Percentiles rank a stretch among this genome's conserved stretches.
These are phyloP conservation scores for Thaleichthys pacificus DNA, from an alignment of 2,797 vertebrate genomes.

Conservation along the genomic window DNA sequence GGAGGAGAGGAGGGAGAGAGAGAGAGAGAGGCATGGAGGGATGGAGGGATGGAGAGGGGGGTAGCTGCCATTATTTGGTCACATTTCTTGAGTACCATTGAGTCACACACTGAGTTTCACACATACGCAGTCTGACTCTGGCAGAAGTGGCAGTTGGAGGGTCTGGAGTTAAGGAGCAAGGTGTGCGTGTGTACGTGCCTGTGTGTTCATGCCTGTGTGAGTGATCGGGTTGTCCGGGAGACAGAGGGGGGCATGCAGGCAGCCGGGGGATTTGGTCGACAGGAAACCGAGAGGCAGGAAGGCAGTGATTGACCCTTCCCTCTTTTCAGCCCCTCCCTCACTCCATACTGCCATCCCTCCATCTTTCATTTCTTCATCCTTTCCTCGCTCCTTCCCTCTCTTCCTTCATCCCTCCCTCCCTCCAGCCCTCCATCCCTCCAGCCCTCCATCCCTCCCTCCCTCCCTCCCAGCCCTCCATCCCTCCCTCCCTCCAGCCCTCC, in stretches of 20 bases:
- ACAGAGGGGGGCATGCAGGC: conserved; percentile 17
- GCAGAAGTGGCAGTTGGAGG: too few relatives aligned
- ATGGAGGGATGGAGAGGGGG: background rate
- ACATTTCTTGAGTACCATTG: conserved; percentile 56
- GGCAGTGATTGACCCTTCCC: conserved; percentile 63
- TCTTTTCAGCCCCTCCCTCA: conserved; percentile 4
- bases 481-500: conserved; percentile 36
- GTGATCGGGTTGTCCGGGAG: conserved; percentile 36
- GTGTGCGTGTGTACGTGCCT: conserved; percentile 2
- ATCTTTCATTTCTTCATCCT: too few relatives aligned
- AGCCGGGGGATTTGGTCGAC: conserved; percentile 1
- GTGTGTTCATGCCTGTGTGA: conserved; percentile 4
- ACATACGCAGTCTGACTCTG: background rate
- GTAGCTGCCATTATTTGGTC: conserved; percentile 64
- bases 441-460: conserved; percentile 37
- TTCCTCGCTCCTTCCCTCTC: too few relatives aligned
- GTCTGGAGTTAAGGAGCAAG: too few relatives aligned
- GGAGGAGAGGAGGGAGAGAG: background rate
- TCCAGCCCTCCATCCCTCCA: conserved; percentile 18
- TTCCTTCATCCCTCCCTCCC: too few relatives aligned
- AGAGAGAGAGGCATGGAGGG: background rate
- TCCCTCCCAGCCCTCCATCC: conserved; percentile 12
- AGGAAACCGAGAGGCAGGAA: conserved; percentile 68
- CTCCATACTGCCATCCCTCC: conserved; percentile 9
- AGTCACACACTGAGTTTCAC: conserved; percentile 21